Evolutionary conservation across 2,113 vertebrate genomes (phyloP).

Genomic region (Cryptotis parvus): DNA sequence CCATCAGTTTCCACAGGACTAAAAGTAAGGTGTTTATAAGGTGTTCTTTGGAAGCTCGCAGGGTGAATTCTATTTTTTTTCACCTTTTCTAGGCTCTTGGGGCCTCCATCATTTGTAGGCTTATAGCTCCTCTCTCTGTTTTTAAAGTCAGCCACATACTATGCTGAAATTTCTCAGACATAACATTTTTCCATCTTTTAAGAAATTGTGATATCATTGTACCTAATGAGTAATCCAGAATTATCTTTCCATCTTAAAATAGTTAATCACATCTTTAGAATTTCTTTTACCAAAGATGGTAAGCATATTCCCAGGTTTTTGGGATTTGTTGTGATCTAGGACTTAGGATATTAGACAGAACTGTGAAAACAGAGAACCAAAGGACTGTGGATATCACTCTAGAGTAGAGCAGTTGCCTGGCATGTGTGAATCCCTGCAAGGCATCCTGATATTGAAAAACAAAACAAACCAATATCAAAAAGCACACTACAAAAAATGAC

Average conservation of each 20-base stretch:
- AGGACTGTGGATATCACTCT: not conserved
- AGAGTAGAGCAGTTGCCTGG: too few relatives aligned
- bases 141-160: not conserved
- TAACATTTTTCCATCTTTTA: not conserved
- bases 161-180: not conserved
- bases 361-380: not conserved
- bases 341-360: not conserved
- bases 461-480: not conserved
- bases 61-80: not conserved
- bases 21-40: not conserved
- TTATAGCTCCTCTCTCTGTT: not conserved
- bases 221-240: not conserved
- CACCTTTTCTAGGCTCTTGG: not conserved
- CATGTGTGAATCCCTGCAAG: too few relatives aligned
- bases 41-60: not conserved
- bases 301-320: not conserved
- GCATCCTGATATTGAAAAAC: not conserved
- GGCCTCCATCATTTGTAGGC: not conserved
- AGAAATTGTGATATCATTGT: not conserved
- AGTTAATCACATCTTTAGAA: not conserved
- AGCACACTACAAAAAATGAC: constrained; percentile 30
- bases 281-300: not conserved
- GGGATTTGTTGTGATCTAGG: not conserved
- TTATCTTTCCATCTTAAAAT: not conserved
- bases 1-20: not conserved